Evolutionary conservation across 92 coral and sea anemone genomes (phyloP).

Genomic region (Galaxea fascicularis): DNA sequence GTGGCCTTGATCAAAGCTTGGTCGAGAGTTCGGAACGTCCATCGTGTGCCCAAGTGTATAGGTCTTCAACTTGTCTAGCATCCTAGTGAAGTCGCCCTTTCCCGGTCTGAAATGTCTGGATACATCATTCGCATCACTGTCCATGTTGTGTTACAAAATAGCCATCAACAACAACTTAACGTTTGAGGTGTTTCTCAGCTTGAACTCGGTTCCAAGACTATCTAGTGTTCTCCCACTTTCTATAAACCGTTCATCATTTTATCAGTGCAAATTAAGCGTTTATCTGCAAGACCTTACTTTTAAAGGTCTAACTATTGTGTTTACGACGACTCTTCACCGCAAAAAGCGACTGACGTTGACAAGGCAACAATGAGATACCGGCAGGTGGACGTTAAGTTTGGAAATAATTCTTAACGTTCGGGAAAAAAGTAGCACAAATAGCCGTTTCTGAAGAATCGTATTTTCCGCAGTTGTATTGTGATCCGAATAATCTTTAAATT

Average conservation of each 20-base stretch:
- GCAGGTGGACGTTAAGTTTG: slow-evolving; percentile 36
- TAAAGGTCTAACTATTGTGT: not conserved
- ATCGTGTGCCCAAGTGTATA: not conserved
- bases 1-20: not conserved
- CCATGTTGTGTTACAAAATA: not conserved
- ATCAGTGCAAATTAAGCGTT: too few relatives aligned
- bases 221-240: not conserved
- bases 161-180: not conserved
- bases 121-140: not conserved
- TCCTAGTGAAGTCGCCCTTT: slow-evolving; percentile 2
- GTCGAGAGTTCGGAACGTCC: not conserved
- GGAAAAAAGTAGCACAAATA: not conserved
- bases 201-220: not conserved
- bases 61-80: slow-evolving; percentile 3
- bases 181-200: not conserved
- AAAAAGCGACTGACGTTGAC: slow-evolving; percentile 16
- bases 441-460: not conserved
- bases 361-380: slow-evolving; percentile 19
- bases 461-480: not conserved
- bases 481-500: not conserved
- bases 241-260: too few relatives aligned
- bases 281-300: not conserved
- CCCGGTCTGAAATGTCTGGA: slow-evolving; percentile 25
- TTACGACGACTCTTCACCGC: not conserved
- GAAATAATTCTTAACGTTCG: slow-evolving; percentile 1